phyloP scores from a whole-genome alignment of 2,113 vertebrate species.

The Mesembrinibis cayennensis region DNA sequence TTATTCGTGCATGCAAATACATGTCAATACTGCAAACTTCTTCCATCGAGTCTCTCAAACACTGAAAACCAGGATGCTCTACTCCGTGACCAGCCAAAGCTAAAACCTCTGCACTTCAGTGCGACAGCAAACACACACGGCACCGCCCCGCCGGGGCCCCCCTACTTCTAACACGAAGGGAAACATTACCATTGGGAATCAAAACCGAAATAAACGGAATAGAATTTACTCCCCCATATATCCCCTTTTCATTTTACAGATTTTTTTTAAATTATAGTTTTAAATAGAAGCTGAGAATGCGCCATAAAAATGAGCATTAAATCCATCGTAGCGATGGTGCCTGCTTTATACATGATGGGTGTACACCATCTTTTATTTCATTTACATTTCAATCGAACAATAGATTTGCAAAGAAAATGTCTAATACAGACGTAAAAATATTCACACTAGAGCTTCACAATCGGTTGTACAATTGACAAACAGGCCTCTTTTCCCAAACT shows the following conservation, averaged over 20 bases:
- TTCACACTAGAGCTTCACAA: constrained; percentile 93
- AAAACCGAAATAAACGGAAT: constrained; percentile 90
- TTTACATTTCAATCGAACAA: constrained; percentile 99
- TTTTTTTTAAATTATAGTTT: constrained; percentile 89
- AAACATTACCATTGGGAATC: constrained; percentile 87
- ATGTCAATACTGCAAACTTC: constrained; percentile 88
- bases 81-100: constrained; percentile 83
- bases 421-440: constrained; percentile 99
- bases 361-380: constrained; percentile 97
- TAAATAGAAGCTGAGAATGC: constrained; percentile 91
- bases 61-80: constrained; percentile 83
- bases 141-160: constrained; percentile 71
- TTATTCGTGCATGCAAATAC: constrained; percentile 96
- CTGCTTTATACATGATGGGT: constrained; percentile 98
- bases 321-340: constrained; percentile 97
- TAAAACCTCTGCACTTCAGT: constrained; percentile 79
- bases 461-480: constrained; percentile 92
- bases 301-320: constrained; percentile 95
- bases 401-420: constrained; percentile 99
- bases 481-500: constrained; percentile 87
- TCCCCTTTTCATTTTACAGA: constrained; percentile 88
- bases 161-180: constrained; percentile 86
- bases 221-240: constrained; percentile 91
- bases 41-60: constrained; percentile 82
- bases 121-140: constrained; percentile 82